Conservation (phyloP, 2,888 invertebrate species). For the Cryptocheilus praepositus region DNA sequence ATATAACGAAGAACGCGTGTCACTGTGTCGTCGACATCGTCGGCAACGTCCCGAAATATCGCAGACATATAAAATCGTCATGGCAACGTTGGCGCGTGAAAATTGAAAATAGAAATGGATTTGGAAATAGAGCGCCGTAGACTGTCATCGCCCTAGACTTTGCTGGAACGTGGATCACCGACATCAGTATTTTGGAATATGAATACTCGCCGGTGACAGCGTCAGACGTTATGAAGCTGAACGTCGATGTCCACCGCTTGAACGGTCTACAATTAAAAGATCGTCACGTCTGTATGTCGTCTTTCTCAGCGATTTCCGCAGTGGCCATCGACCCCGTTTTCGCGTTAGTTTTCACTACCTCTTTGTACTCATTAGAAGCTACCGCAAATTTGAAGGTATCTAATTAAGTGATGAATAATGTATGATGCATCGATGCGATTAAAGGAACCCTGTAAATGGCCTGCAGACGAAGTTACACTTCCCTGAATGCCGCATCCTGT, state of each 20-base stretch:
- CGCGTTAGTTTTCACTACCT: background rate
- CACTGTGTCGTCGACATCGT: slow-evolving; percentile 11
- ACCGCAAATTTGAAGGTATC: slow-evolving; percentile 52
- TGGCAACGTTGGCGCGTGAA: slow-evolving; percentile 60
- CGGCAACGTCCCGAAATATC: slow-evolving; percentile 65
- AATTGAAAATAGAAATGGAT: slow-evolving; percentile 68
- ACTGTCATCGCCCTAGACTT: slow-evolving; percentile 65
- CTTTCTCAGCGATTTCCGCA: slow-evolving; percentile 16
- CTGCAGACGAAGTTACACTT: slow-evolving; percentile 64
- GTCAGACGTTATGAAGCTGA: background rate
- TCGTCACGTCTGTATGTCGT: background rate
- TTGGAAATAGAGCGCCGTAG: slow-evolving; percentile 63
- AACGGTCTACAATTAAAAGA: background rate
- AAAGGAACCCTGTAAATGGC: slow-evolving; percentile 62
- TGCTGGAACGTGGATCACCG: slow-evolving; percentile 55
- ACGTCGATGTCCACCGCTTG: background rate
- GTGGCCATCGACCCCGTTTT: background rate
- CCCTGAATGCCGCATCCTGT: slow-evolving; percentile 69
- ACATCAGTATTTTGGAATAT: slow-evolving; percentile 30
- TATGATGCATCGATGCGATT: slow-evolving; percentile 65
- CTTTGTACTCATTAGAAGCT: slow-evolving; percentile 38
- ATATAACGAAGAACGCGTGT: slow-evolving; percentile 4
- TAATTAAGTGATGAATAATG: slow-evolving; percentile 68
- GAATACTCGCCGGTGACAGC: background rate
- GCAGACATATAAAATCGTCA: slow-evolving; percentile 71